A percentile compares a stretch with the other conserved stretches of the same genome.
These are phyloP conservation scores for Sapayoa aenigma DNA, from an alignment of 2,113 vertebrate genomes.

Conservation along the genomic window DNA sequence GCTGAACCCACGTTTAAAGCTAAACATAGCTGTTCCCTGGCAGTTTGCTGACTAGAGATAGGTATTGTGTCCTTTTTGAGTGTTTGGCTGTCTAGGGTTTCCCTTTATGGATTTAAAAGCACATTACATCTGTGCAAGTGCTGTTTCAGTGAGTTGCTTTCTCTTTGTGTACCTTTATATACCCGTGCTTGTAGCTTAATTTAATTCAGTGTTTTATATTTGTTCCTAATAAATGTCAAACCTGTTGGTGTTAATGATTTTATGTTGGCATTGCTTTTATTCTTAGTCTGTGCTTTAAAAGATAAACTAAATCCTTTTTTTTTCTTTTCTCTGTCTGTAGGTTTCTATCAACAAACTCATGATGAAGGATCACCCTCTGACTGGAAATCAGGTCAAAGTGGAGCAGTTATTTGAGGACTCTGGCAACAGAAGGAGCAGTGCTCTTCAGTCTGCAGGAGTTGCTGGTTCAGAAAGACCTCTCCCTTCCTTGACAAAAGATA, in stretches of 20 bases:
- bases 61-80: not conserved
- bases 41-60: not conserved
- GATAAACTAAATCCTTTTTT: not conserved
- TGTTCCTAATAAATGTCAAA: not conserved
- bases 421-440: conserved; percentile 80
- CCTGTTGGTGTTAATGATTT: not conserved
- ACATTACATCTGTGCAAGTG: not conserved
- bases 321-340: conserved; percentile 30
- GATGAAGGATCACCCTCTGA: conserved; percentile 81
- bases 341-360: conserved; percentile 74
- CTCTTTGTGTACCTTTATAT: not conserved
- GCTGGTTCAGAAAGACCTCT: conserved; percentile 75
- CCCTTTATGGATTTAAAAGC: not conserved
- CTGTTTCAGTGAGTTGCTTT: not conserved
- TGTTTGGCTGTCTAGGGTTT: not conserved
- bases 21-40: conserved; percentile 47
- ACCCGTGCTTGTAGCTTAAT: not conserved
- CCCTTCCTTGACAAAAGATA: conserved; percentile 79
- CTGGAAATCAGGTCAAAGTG: conserved; percentile 86
- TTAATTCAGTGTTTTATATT: not conserved
- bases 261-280: not conserved
- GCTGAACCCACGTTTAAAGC: conserved; percentile 20
- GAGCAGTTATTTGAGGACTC: conserved; percentile 93
- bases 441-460: conserved; percentile 73
- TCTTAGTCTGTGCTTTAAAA: not conserved